These are phyloP conservation scores for Autographa gamma DNA, from an alignment of 2,888 invertebrate species.

Conservation along the genomic window DNA sequence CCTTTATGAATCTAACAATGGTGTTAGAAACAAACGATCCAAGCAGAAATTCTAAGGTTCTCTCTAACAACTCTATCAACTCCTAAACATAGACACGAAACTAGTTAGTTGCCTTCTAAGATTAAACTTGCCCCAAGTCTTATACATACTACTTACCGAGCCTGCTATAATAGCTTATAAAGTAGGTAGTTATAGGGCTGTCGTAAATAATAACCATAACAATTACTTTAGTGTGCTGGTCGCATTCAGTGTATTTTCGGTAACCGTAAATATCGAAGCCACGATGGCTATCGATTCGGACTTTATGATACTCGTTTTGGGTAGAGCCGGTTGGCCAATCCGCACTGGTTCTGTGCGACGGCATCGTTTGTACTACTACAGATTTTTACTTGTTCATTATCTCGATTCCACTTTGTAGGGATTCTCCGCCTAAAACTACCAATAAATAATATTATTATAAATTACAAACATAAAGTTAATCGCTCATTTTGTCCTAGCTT, in stretches of 20 bases:
- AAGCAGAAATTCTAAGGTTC: constrained; percentile 8
- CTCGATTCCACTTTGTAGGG: constrained; percentile 19
- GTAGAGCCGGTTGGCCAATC: constrained; percentile 34
- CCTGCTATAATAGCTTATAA: constrained; percentile 21
- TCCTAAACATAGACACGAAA: background rate
- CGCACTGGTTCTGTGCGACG: constrained; percentile 29
- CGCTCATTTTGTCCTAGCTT: background rate
- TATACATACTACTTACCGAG: constrained; percentile 10
- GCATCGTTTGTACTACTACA: constrained; percentile 33
- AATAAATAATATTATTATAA: constrained; percentile 14
- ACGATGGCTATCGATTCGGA: constrained; percentile 66
- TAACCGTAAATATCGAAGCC: constrained; percentile 70
- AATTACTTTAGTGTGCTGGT: constrained; percentile 55
- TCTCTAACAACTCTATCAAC: background rate
- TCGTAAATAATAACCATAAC: constrained; percentile 48
- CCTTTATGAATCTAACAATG: constrained; percentile 48
- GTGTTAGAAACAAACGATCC: constrained; percentile 15
- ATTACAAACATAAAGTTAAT: background rate
- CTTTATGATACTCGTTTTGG: constrained; percentile 60
- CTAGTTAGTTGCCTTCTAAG: background rate
- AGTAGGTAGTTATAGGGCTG: constrained; percentile 27
- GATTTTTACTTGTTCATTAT: constrained; percentile 23
- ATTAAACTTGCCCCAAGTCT: constrained; percentile 7
- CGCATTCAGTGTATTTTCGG: constrained; percentile 68
- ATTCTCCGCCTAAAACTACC: constrained; percentile 13